These are phyloP conservation scores for Drosophila guanche DNA, from an alignment of 1,140 invertebrate genomes.

Conservation along the genomic window DNA sequence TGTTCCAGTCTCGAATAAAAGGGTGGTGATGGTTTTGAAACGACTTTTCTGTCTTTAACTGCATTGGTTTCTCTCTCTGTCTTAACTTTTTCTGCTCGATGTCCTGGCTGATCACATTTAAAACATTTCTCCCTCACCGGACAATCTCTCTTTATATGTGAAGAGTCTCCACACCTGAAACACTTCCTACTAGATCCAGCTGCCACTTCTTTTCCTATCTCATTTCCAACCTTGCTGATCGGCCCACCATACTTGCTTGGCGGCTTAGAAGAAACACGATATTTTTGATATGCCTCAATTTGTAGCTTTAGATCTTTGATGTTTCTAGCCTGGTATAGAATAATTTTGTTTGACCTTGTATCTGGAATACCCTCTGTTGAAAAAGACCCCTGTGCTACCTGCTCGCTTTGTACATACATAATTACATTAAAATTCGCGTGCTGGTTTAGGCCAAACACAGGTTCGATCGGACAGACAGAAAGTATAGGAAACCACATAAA, in stretches of 20 bases:
- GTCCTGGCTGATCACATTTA: constrained; percentile 1
- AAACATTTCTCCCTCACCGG: constrained; percentile 1
- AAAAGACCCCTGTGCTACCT: too few species aligned
- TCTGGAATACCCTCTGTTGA: not conserved
- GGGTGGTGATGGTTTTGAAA: not conserved
- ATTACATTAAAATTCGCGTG: too few species aligned
- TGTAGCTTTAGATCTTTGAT: too few species aligned
- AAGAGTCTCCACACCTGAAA: not conserved
- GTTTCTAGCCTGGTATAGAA: too few species aligned
- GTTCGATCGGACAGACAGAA: too few species aligned
- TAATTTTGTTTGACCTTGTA: too few species aligned
- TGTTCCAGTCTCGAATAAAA: not conserved
- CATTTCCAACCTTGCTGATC: too few species aligned
- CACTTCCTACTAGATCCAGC: not conserved
- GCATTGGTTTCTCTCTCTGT: not conserved
- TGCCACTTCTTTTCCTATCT: too few species aligned
- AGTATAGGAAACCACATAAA: too few species aligned
- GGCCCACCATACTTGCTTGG: not conserved
- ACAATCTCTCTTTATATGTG: not conserved
- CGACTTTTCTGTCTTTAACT: not conserved
- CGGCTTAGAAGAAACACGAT: not conserved
- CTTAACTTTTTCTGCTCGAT: not conserved
- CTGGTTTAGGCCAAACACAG: too few species aligned
- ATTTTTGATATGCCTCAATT: not conserved
- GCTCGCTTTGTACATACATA: too few species aligned